These are phyloP conservation scores for Smutsia temminckii DNA, from an alignment of 2,797 vertebrate genomes.

Conservation along the genomic window DNA sequence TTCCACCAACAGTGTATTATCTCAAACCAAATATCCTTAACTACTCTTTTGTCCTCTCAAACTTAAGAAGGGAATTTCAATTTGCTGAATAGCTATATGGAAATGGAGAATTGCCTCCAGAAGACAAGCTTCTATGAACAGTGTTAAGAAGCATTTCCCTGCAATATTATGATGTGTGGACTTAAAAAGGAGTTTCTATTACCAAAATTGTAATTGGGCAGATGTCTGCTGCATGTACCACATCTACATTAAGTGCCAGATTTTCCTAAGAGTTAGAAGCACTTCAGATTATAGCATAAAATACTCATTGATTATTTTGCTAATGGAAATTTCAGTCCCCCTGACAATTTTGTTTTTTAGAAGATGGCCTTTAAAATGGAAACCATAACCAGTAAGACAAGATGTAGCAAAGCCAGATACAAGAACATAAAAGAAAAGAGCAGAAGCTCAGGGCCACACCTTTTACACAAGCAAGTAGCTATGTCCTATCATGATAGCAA, in stretches of 20 bases:
- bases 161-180: constrained; percentile 51
- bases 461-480: not conserved
- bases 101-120: constrained; percentile 55
- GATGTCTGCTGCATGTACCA: constrained; percentile 16
- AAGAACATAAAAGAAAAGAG: not conserved
- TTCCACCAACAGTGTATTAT: constrained; percentile 45
- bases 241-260: not conserved
- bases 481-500: fast-evolving
- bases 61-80: constrained; percentile 63
- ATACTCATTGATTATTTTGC: constrained; percentile 36
- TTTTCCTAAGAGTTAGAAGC: constrained; percentile 29
- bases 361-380: constrained; percentile 27
- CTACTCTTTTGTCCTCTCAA: constrained; percentile 58
- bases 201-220: constrained; percentile 14
- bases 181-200: constrained; percentile 40
- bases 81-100: constrained; percentile 53
- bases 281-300: constrained; percentile 42
- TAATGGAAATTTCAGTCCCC: constrained; percentile 22
- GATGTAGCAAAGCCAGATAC: not conserved
- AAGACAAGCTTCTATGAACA: constrained; percentile 62
- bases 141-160: constrained; percentile 44
- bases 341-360: constrained; percentile 32
- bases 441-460: not conserved
- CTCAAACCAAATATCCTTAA: constrained; percentile 64
- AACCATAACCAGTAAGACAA: not conserved